A percentile compares a stretch with the other conserved stretches of the same genome.
Conservation (phyloP, 1,140 invertebrate species). For the Linepithema humile region DNA sequence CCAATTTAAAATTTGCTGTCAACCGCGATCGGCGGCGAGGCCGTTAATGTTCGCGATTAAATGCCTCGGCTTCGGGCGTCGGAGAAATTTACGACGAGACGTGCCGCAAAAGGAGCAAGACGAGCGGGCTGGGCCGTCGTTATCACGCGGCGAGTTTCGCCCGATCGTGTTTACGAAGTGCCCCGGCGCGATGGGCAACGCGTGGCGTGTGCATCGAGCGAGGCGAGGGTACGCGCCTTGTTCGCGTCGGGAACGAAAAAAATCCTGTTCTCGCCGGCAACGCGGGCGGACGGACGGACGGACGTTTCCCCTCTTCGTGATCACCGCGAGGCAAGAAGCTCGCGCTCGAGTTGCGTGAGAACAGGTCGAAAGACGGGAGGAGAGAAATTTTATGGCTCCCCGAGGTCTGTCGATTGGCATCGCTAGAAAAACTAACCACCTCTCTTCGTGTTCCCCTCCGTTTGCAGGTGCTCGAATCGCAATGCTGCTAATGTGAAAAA, state of each 20-base stretch:
- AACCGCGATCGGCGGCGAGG: slow-evolving; percentile 6
- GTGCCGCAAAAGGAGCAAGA: slow-evolving; percentile 48
- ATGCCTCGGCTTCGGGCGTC: slow-evolving; percentile 22
- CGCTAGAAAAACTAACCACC: slow-evolving; percentile 51
- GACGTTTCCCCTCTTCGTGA: slow-evolving; percentile 66
- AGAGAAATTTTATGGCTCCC: slow-evolving; percentile 70
- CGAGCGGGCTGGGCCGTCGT: slow-evolving; percentile 12
- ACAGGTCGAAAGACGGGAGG: slow-evolving; percentile 47
- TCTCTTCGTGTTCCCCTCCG: not conserved
- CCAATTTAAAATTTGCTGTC: slow-evolving; percentile 12
- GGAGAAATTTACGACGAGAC: slow-evolving; percentile 39
- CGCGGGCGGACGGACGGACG: slow-evolving; percentile 28
- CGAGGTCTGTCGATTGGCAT: slow-evolving; percentile 64
- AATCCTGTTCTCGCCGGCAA: slow-evolving; percentile 49
- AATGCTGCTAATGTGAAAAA: slow-evolving; percentile 19
- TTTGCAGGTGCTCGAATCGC: slow-evolving; percentile 41
- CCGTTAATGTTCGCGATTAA: slow-evolving; percentile 42
- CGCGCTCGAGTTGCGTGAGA: slow-evolving; percentile 71
- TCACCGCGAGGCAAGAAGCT: slow-evolving; percentile 69
- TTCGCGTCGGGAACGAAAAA: slow-evolving; percentile 41
- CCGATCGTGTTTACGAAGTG: slow-evolving; percentile 28
- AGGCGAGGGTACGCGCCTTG: not conserved
- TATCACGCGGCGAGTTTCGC: slow-evolving; percentile 36
- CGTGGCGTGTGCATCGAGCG: slow-evolving; percentile 16
- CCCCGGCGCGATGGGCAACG: slow-evolving; percentile 22